phyloP scores from a whole-genome alignment of 2,113 vertebrate species.

The Ramphastos sulfuratus region DNA sequence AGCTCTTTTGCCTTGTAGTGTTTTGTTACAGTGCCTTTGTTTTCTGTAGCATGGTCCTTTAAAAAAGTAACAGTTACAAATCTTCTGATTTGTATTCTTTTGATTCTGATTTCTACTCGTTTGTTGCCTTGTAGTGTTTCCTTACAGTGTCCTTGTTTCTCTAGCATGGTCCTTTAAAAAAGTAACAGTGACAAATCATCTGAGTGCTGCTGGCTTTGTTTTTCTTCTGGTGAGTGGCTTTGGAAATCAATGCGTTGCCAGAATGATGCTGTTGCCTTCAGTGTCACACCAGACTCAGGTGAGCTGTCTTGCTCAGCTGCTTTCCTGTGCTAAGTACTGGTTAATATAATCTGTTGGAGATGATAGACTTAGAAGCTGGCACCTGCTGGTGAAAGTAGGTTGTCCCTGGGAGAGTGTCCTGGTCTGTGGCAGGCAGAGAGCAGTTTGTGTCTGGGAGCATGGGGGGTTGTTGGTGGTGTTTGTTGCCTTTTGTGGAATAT shows the following conservation, averaged over 20 bases:
- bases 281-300: not conserved
- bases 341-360: not conserved
- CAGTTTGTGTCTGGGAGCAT: not conserved
- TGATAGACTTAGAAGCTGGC: not conserved
- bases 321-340: not conserved
- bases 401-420: not conserved
- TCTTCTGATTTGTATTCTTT: too few relatives aligned
- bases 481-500: not conserved
- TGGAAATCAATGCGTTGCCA: accelerated
- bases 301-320: not conserved
- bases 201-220: not conserved
- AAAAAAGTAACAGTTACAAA: too few relatives aligned
- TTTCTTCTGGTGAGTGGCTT: not conserved
- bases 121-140: not conserved
- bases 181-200: not conserved
- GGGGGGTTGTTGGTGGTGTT: not conserved
- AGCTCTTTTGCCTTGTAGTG: too few relatives aligned
- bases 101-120: not conserved
- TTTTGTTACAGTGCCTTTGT: too few relatives aligned
- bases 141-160: not conserved
- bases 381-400: not conserved
- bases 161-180: accelerated
- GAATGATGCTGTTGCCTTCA: not conserved
- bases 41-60: too few relatives aligned
- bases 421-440: not conserved